Base-by-base conservation (phyloP, 1,140 invertebrate genomes). In the Atta colombica region DNA sequence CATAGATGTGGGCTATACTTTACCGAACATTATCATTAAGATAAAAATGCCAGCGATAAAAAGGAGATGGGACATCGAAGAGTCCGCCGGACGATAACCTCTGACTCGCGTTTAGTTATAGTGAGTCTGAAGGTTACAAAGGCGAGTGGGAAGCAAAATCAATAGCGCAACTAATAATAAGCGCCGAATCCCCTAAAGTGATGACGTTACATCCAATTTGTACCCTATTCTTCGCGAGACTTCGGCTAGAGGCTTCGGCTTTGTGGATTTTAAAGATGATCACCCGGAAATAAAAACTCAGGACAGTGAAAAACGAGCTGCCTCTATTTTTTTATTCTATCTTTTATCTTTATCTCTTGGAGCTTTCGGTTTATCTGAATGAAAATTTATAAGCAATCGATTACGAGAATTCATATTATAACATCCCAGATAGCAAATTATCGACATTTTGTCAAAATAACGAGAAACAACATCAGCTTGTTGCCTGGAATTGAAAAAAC, bases 191-290 rank as follows among this genome's bases (percentile, higher is more conserved):
- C 90, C 74, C 78, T 91, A 39, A 91, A 91, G 90, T 91, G 90
- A 89, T 89, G 87, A 91, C 81, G 90, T 82, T 91, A 89, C 88
- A 88, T 91, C 88, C 88, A 91, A 91, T 89, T 91, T 91, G 49
- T 82, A 58, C 21, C 72, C 25, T 31, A 55, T 71, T 51, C 72
- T 66, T 45, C 51, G 71, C 51, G 69, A 58, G 49, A 74, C 58
- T 45, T 45, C 10, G 39, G 49, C 4, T 77, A 82, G 18, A 75
- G 82, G 90, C 72, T 89, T 91, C 90, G 8, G 77, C 88, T 91
- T 91, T 88, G 84, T 82, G 35, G 66, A 90, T 90, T 90, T 90
- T 88, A 68, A 71, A 86, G 60, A 53, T 51, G 87, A 90, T 90
- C 89, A 7, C 51, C 58, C 81, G 60, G 45, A 89, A 90, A 28